Evolutionary conservation across 2,113 vertebrate genomes (phyloP).

Genomic region (Nesogale talazaci): DNA sequence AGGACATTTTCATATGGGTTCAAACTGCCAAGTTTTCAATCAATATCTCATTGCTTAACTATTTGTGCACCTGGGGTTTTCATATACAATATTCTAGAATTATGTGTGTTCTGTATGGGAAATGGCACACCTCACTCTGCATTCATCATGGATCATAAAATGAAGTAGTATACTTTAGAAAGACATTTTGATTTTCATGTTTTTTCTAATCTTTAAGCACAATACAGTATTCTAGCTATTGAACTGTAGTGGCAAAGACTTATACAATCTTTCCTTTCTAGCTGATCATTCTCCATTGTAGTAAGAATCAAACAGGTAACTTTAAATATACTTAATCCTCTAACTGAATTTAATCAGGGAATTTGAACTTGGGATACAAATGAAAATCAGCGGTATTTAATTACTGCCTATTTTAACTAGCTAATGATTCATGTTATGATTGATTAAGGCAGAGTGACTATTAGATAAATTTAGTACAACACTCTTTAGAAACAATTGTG

Average conservation of each 20-base stretch:
- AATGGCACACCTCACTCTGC: background rate
- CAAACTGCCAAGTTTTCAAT: background rate
- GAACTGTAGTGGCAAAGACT: background rate
- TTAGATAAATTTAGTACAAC: constrained; percentile 48
- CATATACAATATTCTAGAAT: background rate
- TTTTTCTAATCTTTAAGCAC: background rate
- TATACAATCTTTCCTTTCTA: constrained; percentile 31
- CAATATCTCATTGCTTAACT: background rate
- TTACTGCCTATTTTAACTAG: constrained; percentile 69
- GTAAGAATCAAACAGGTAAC: constrained; percentile 34
- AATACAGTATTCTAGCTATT: background rate
- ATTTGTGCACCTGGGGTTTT: background rate
- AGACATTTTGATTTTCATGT: background rate
- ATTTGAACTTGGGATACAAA: constrained; percentile 65
- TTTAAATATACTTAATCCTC: constrained; percentile 41
- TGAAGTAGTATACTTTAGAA: constrained; percentile 10
- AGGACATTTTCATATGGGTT: background rate
- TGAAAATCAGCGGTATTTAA: constrained; percentile 65
- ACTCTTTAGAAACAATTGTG: constrained; percentile 56
- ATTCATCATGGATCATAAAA: background rate
- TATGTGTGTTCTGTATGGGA: background rate
- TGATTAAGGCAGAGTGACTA: constrained; percentile 67
- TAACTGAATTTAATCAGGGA: constrained; percentile 61
- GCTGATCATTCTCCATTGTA: background rate
- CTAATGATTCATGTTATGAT: constrained; percentile 66